Base-by-base conservation (phyloP, 35 echinoderm and acorn worm species). In the Acanthaster planci region DNA sequence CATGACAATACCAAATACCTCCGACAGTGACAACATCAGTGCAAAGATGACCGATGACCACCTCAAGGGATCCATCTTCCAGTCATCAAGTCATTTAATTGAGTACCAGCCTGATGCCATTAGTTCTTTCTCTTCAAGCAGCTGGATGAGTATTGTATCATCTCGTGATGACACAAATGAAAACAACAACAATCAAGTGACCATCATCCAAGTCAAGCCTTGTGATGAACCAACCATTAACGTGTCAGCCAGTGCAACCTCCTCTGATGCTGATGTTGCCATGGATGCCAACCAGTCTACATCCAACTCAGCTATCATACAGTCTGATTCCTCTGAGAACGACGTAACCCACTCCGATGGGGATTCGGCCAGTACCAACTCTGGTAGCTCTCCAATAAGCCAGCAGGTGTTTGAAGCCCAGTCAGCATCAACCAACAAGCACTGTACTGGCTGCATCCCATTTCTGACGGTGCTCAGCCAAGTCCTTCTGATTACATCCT, bases 131-230 rank as follows among this genome's bases (percentile, higher is more conserved):
- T 72, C 64, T 29, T 36, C 64, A 29, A 72, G 34, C 64, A 72
- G 64, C 23, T 72, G 64, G 64, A 34, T 14, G 14, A 72, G 64
- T 26, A 35, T 72, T 26, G 23, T 26, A 72, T 35, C 64, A 72
- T 26, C 64, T 72, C 64, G 30, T 27, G 64, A 23, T 72, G 64
- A 47, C 42, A 47, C 42, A 6, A 72, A 72, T 31, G 34, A 72
- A 10, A 72, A 72, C 64, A 72, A 72, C 64, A 72, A 72, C 26
- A 72, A 72, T 72, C 26, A 72, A 12, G 64, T 72, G 64, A 72
- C 64, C 26, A 72, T 72, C 64, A 30, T 72, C 14, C 10, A 72
- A 34, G 30, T 72, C 34, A 10, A 72, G 26, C 64, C 64, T 10
- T 26, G 26, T 72, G 64, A 36, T 72, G 64, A 72, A 26, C 29